phyloP scores from a whole-genome alignment of 1,140 invertebrate species.

The Limonius californicus region DNA sequence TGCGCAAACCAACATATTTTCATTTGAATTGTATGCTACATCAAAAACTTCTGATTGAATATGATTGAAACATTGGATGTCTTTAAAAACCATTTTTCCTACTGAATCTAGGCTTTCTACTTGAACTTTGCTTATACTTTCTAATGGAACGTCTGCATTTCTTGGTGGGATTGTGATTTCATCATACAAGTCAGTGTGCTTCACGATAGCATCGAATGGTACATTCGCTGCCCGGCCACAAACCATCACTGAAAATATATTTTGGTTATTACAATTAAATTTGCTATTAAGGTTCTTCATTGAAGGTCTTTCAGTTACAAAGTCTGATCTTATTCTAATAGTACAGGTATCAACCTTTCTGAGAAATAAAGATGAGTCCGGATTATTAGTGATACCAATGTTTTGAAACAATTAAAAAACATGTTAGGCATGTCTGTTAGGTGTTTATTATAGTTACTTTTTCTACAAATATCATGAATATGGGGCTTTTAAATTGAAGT shows the following conservation, averaged over 20 bases:
- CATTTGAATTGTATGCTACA: constrained; percentile 92
- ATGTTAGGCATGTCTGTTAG: too few relatives aligned
- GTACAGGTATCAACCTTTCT: neutral
- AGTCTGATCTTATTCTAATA: neutral
- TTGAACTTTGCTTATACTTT: constrained; percentile 57
- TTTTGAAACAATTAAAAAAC: too few relatives aligned
- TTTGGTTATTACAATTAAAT: constrained; percentile 35
- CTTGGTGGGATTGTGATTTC: constrained; percentile 84
- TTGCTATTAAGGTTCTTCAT: neutral
- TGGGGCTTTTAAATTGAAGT: too few relatives aligned
- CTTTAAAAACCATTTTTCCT: constrained; percentile 81
- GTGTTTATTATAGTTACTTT: too few relatives aligned
- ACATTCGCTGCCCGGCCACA: constrained; percentile 69
- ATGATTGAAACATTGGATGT: constrained; percentile 82
- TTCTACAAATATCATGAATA: too few relatives aligned
- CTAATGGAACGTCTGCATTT: constrained; percentile 61
- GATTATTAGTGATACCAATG: too few relatives aligned
- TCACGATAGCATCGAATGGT: constrained; percentile 72
- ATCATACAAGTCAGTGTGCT: constrained; percentile 71
- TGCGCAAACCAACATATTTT: constrained; percentile 95
- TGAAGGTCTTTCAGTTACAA: neutral
- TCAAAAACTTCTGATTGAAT: constrained; percentile 97
- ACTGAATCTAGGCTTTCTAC: constrained; percentile 78
- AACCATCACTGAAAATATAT: constrained; percentile 64
- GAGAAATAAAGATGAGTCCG: neutral